Evolutionary conservation across 1,140 invertebrate species (phyloP), one percentile per base, ranked within the genome.

Genomic region (Thaumetopoea pityocampa): DNA sequence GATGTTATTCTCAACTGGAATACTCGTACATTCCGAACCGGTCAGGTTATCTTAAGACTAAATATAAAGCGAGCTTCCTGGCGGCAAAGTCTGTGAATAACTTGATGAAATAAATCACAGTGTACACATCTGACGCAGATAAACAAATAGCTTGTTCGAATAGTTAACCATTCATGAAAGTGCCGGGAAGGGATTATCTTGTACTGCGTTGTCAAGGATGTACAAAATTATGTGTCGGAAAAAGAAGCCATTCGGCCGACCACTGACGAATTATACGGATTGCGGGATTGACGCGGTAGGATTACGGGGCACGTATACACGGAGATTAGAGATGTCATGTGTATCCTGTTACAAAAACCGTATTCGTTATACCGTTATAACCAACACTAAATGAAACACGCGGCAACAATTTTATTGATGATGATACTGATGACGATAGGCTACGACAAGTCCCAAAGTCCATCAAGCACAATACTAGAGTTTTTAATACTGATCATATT

Each of bases 201-300:
- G 15, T 35, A n/a, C 11, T 12, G 23, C 19, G 6, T 23, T 36
- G 34, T 26, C 23, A 26, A 26, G 23, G 22, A 36, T 26, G 34
- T 17, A 8, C 26, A 28, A 14, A 38, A 29, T 29, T 28, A 33
- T 17, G 28, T 42, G 18, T n/a, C n/a, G n/a, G n/a, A n/a, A n/a
- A 33, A 14, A 11, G 14, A 8, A 15, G 15, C 10, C 24, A 12
- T 38, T 26, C 11, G 3, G 29, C 11, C 26, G 40, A 14, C 41
- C 30, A 18, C 20, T 15, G 24, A 40, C 30, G 34, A 44, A 40
- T 40, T 51, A 51, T 28, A 34, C 19, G 36, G 42, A 27, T 51
- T 17, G 28, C 23, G 11, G 14, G 15, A 18, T 23, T 40, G 36
- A 40, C 49, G 33, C 23, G 16, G 12, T 15, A 19, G 36, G 49